phyloP scores from a whole-genome alignment of 2,888 invertebrate species.

The Caenorhabditis auriculariae region DNA sequence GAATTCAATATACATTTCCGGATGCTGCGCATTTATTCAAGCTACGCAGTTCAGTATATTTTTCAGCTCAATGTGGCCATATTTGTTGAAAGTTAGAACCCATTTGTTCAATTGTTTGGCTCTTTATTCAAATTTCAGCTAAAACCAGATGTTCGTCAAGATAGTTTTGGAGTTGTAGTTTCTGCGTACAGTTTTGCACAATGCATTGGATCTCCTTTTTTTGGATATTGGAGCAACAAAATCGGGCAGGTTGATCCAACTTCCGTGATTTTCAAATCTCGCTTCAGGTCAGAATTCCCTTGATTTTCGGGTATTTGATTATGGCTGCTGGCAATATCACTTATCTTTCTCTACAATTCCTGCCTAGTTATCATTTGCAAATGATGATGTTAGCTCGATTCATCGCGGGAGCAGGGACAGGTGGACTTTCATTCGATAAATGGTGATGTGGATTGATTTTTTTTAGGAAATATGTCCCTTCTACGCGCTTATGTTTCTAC shows the following conservation, averaged over 20 bases:
- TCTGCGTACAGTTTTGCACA: slow-evolving; percentile 36
- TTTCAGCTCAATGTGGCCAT: slow-evolving; percentile 43
- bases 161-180: slow-evolving; percentile 33
- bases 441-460: background rate
- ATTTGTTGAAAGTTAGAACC: slow-evolving; percentile 21
- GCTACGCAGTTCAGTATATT: slow-evolving; percentile 40
- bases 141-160: slow-evolving; percentile 26
- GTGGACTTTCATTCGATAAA: slow-evolving; percentile 6
- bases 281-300: slow-evolving; percentile 17
- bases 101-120: background rate
- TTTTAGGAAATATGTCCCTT: slow-evolving; percentile 38
- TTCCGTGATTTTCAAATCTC: background rate
- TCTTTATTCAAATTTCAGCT: slow-evolving; percentile 18
- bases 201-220: slow-evolving; percentile 26
- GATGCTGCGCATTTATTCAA: slow-evolving; percentile 32
- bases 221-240: slow-evolving; percentile 38
- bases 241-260: slow-evolving; percentile 26
- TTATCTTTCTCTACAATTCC: slow-evolving; percentile 31
- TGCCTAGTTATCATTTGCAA: slow-evolving; percentile 16
- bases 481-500: slow-evolving; percentile 41
- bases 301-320: slow-evolving; percentile 29
- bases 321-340: slow-evolving; percentile 40
- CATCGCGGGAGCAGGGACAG: slow-evolving; percentile 36
- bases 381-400: slow-evolving; percentile 35
- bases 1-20: slow-evolving; percentile 37